A percentile compares a stretch with the other conserved stretches of the same genome.
Evolutionary conservation across 2,797 vertebrate genomes (phyloP).

Genomic region (Pseudopleuronectes americanus): DNA sequence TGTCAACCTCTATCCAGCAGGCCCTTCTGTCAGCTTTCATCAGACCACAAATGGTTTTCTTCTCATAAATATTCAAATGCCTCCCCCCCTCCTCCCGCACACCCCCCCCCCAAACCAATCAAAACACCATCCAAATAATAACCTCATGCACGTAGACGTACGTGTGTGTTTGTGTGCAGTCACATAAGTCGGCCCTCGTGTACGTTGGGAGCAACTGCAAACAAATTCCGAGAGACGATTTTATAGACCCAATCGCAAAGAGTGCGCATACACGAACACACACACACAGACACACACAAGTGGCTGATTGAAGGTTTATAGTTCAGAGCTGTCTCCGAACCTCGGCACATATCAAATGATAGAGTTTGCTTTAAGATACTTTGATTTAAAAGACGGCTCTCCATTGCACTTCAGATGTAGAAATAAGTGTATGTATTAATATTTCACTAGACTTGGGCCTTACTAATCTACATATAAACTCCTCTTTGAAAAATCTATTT

Average conservation of each 20-base stretch:
- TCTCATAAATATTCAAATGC: conserved; percentile 72
- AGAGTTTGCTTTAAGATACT: conserved; percentile 45
- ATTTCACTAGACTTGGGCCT: not conserved
- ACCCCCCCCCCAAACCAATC: conserved; percentile 49
- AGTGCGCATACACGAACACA: not conserved
- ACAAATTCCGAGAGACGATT: not conserved
- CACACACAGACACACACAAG: not conserved
- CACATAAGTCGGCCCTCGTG: not conserved
- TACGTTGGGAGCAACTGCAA: not conserved
- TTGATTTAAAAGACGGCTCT: conserved; percentile 38
- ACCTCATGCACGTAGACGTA: conserved; percentile 6
- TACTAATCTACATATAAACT: not conserved
- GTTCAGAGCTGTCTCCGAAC: conserved; percentile 46
- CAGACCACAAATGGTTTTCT: conserved; percentile 65
- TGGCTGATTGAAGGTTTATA: conserved; percentile 39
- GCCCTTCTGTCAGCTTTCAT: conserved; percentile 67
- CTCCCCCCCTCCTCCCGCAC: not conserved
- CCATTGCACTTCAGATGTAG: conserved; percentile 19
- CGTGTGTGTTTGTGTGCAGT: not conserved
- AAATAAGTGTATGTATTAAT: conserved; percentile 5
- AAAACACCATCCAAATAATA: conserved; percentile 37
- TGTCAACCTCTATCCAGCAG: conserved; percentile 68
- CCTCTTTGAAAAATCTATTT: not conserved
- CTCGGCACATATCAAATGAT: conserved; percentile 45
- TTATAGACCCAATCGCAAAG: not conserved